These are phyloP conservation scores for Nasonia vitripennis DNA, from an alignment of 1,140 invertebrate genomes.

Conservation along the genomic window DNA sequence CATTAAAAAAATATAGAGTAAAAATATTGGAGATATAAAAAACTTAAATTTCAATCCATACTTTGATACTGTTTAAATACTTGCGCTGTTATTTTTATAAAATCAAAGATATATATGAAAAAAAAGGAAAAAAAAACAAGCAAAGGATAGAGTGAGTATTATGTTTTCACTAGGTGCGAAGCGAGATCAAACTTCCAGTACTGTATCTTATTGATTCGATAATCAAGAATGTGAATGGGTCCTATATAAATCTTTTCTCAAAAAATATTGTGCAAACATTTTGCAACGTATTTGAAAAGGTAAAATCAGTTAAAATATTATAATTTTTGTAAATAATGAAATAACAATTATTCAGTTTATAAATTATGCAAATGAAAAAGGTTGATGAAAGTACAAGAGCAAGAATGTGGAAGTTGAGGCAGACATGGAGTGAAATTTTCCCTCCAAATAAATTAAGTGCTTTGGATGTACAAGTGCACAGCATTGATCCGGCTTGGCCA, in stretches of 20 bases:
- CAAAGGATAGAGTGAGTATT: slow-evolving; percentile 49
- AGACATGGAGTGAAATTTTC: slow-evolving; percentile 96
- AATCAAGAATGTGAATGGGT: slow-evolving; percentile 95
- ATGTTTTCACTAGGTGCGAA: slow-evolving; percentile 82
- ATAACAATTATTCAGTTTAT: slow-evolving; percentile 13
- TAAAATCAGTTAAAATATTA: slow-evolving; percentile 71
- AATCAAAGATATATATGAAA: slow-evolving; percentile 4
- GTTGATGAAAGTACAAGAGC: slow-evolving; percentile 94
- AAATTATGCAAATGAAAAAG: slow-evolving; percentile 74
- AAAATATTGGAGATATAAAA: neutral
- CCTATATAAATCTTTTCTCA: slow-evolving; percentile 91
- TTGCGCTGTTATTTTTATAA: neutral
- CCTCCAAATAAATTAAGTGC: slow-evolving; percentile 89
- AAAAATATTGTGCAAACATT: slow-evolving; percentile 92
- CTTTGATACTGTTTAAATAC: neutral
- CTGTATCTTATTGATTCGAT: slow-evolving; percentile 99
- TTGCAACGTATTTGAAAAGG: slow-evolving; percentile 93
- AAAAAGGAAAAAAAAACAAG: slow-evolving; percentile 13
- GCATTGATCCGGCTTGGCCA: slow-evolving; percentile 96
- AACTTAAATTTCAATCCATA: neutral
- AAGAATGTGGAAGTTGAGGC: slow-evolving; percentile 94
- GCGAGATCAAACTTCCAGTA: slow-evolving; percentile 92
- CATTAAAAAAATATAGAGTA: neutral
- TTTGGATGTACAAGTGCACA: slow-evolving; percentile 91
- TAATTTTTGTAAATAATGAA: neutral